These are phyloP conservation scores for Strigops habroptila DNA, from an alignment of 2,113 vertebrate species.

Conservation along the genomic window DNA sequence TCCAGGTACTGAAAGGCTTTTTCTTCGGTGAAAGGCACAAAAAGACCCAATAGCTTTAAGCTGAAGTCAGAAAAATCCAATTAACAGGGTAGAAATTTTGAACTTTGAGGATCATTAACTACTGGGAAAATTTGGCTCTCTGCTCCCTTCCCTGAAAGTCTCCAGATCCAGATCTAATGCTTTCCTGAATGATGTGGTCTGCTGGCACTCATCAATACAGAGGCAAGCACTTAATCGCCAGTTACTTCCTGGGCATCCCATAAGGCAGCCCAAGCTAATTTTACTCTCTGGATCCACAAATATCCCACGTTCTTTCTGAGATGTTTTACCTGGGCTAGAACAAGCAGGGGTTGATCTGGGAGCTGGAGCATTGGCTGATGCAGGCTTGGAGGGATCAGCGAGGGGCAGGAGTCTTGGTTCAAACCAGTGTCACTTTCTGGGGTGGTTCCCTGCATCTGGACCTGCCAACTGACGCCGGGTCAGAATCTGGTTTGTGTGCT, in stretches of 20 bases:
- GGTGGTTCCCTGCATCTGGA: neutral
- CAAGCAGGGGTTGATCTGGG: rapidly evolving
- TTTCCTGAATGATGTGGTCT: rapidly evolving
- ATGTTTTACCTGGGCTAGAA: neutral
- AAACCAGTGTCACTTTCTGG: neutral
- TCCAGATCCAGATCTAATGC: neutral
- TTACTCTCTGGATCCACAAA: rapidly evolving
- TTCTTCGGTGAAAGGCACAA: neutral
- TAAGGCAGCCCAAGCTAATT: rapidly evolving
- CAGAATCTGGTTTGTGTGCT: neutral
- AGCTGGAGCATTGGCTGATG: neutral
- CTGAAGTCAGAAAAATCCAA: neutral
- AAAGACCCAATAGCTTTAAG: neutral
- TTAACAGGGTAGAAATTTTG: neutral
- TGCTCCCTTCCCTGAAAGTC: rapidly evolving
- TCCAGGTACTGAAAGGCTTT: neutral
- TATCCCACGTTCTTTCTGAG: rapidly evolving
- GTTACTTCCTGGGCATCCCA: neutral
- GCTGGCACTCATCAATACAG: rapidly evolving
- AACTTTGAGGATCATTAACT: neutral
- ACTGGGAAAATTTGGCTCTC: rapidly evolving
- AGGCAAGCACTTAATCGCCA: neutral
- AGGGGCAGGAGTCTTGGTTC: neutral
- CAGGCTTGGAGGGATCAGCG: neutral
- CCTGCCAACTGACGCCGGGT: too few relatives aligned